Evolutionary conservation across 2,888 invertebrate genomes (phyloP).

Genomic region (Acanthosepion lycidas): DNA sequence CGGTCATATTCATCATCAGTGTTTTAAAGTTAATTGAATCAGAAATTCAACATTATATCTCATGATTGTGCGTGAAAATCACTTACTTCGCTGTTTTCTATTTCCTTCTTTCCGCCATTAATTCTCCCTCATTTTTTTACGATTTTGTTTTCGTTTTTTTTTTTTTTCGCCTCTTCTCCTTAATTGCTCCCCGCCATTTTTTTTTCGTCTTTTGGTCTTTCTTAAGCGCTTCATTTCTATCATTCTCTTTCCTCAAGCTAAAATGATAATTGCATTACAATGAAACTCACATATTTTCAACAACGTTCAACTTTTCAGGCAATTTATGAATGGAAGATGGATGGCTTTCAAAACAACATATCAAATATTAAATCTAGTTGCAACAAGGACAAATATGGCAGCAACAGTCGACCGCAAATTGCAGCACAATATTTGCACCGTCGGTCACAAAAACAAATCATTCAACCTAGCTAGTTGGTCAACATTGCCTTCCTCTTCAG

Average conservation of each 20-base stretch:
- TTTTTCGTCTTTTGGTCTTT: not conserved
- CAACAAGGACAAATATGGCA: not conserved
- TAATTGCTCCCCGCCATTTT: not conserved
- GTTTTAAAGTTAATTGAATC: conserved; percentile 33
- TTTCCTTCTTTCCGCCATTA: not conserved
- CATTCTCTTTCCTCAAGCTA: not conserved
- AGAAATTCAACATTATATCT: conserved; percentile 10
- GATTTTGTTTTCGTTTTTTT: not conserved
- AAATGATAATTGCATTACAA: not conserved
- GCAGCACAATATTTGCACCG: not conserved
- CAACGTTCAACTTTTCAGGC: not conserved
- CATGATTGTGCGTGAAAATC: not conserved
- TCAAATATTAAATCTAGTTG: not conserved
- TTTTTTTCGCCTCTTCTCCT: too few species aligned
- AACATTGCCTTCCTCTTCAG: not conserved
- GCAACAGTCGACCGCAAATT: not conserved
- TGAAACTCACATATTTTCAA: not conserved
- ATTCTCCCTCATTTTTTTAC: not conserved
- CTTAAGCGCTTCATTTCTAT: not conserved
- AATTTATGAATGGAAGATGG: not conserved
- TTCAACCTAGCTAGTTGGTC: not conserved
- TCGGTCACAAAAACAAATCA: not conserved
- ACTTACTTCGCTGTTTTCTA: not conserved
- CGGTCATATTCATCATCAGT: conserved; percentile 17
- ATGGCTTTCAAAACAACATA: not conserved